Base-by-base conservation (phyloP, 53 echinoderm and acorn worm species). In the Holothuria scabra region DNA sequence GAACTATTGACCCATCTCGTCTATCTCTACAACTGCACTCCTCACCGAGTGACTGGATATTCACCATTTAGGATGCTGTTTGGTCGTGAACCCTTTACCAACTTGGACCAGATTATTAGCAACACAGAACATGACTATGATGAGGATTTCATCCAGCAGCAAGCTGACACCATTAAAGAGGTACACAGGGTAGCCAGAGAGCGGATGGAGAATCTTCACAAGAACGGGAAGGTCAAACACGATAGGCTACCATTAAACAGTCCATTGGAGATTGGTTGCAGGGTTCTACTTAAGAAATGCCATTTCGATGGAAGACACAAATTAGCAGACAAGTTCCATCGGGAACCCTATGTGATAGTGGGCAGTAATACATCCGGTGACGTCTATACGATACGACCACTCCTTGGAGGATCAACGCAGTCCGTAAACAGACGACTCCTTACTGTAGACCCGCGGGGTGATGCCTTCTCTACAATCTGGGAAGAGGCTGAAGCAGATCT, bases 251-350 rank as follows among this genome's bases (percentile, higher is more conserved):
- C 85, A 1, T 19, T 68, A 19, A 68, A 32, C 44, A 19, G 26
- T 12, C 76, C 84, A 25, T 25, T 91, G 7, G 34, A 41, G 1
- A 57, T 80, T 24, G 83, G 88, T 29, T 37, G 52, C 3, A 44
- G 85, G 31, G 89, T 92, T 1, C 56, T 86, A 2, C 58, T 92
- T 32, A 83, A 76, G 58, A 75, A 70, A 3, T 86, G 86, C 56
- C 83, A 86, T 19, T 92, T 92, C 64, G 81, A 85, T 4, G 85
- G 89, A 5, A 59, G 84, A 11, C 92, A 92, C 66, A 89, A 88
- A 37, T 56, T 92, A 12, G 60, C 57, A 25, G 92, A 92, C 80
- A 86, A 78, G 55, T 89, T 82, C 41, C 60, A 80, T 9, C 30
- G 83, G 38, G 79, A 85, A 2, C 86, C 86, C 12, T 89, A 87